These are phyloP conservation scores for Polymixis lichenea DNA, from an alignment of 2,888 invertebrate genomes.

Conservation along the genomic window DNA sequence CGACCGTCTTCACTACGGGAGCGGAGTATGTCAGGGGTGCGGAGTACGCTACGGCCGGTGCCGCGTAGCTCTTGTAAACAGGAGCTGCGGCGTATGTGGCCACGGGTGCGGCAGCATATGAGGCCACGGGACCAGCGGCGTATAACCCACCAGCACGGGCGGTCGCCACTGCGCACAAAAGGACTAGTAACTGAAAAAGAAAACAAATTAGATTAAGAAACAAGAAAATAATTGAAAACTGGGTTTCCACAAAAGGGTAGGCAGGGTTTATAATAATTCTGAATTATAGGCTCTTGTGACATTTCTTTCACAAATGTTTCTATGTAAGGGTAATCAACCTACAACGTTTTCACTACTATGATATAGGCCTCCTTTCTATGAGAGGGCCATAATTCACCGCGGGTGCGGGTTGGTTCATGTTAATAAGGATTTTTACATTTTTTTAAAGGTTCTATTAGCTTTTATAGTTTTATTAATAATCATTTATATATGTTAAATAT, in stretches of 20 bases:
- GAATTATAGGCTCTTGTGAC: accelerated
- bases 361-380: too few species aligned
- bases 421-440: too few species aligned
- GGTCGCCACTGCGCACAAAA: constrained; percentile 90
- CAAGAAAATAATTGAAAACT: not conserved
- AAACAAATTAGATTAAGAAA: constrained; percentile 21
- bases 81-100: constrained; percentile 70
- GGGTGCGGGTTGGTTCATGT: not conserved
- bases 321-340: too few species aligned
- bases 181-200: constrained; percentile 86
- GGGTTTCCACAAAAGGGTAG: not conserved
- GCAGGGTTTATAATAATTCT: not conserved
- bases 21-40: constrained; percentile 77
- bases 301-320: not conserved
- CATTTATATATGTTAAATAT: not conserved
- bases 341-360: not conserved
- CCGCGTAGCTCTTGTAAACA: constrained; percentile 74
- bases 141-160: constrained; percentile 88
- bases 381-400: not conserved
- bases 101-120: constrained; percentile 68
- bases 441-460: not conserved
- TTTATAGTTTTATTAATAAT: not conserved
- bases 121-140: constrained; percentile 68
- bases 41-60: constrained; percentile 69
- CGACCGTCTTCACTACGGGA: constrained; percentile 80